Base-by-base conservation (phyloP, 2,888 invertebrate species). In the Stenchaetothrips biformis region DNA sequence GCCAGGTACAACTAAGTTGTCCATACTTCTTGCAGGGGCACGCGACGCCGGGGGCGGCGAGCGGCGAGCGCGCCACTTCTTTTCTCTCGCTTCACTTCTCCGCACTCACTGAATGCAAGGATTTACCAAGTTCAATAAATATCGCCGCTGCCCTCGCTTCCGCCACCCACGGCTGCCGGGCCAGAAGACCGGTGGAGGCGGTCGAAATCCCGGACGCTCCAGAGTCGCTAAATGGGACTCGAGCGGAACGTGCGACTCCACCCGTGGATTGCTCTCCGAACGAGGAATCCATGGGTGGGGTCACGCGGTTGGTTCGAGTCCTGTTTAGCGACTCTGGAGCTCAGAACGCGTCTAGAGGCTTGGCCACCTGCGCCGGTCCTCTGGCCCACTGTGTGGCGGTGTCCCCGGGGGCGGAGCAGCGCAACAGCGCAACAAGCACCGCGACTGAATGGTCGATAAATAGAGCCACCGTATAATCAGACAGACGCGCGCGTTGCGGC, bases 81-180 rank as follows among this genome's bases (percentile, higher is more conserved):
- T 74, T 25, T 74, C 67, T 25, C 21, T 11, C 67, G 21, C 25
- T 74, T 8, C 11, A 11, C 25, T 11, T 74, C 67, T 74, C n/a
- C n/a, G n/a, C 67, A 74, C 67, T 25, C 67, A 59, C 18, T 74
- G 67, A 11, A 74, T 74, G 67, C 67, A 74, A 74, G 67, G 67
- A 74, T 74, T 74, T 74, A 74, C 67, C 67, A 74, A 74, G 67
- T 74, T 74, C 67, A 74, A 74, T 74, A 74, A 74, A 74, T 74
- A 74, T 74, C 25, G 67, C 67, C 11, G 25, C 13, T 59, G 59
- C 18, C 67, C 37, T 37, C 37, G 37, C 37, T 37, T 37, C 37
- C 37, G 37, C 2, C 37, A 4, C 37, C 37, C 37, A 4, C 37
- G 2, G 37, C 37, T 37, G 37, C 37, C 37, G 4, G 2, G 37